Evolutionary conservation across 2,797 vertebrate species (phyloP).

Genomic region (Prionace glauca): DNA sequence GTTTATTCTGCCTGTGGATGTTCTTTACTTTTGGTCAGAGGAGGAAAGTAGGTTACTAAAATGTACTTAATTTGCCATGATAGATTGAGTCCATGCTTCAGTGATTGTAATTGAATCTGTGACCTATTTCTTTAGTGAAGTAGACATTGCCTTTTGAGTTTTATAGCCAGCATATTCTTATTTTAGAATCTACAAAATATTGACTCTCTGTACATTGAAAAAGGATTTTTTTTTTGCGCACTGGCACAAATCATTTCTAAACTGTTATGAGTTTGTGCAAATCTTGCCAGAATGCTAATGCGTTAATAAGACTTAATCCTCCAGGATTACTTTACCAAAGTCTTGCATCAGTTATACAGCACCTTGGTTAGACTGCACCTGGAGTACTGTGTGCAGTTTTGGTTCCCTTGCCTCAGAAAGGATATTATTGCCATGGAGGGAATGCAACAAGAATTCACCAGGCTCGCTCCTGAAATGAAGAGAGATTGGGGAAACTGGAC

Average conservation of each 20-base stretch:
- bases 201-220: neutral
- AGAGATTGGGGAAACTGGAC: too few species aligned
- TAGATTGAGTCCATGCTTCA: conserved; percentile 99
- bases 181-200: conserved; percentile 30
- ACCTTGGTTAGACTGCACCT: too few species aligned
- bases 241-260: neutral
- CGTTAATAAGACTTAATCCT: neutral
- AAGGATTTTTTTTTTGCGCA: neutral
- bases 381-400: too few species aligned
- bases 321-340: neutral
- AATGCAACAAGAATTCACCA: too few species aligned
- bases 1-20: conserved; percentile 58
- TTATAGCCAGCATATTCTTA: conserved; percentile 41
- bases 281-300: neutral
- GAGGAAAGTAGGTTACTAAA: conserved; percentile 99
- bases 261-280: neutral
- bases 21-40: conserved; percentile 82
- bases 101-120: conserved; percentile 99
- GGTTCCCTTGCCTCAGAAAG: too few species aligned
- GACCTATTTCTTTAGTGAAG: conserved; percentile 99
- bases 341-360: too few species aligned
- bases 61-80: conserved; percentile 99
- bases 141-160: conserved; percentile 95
- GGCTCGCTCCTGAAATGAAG: too few species aligned
- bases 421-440: too few species aligned